These are phyloP conservation scores for Lepilemur septentrionalis DNA, from an alignment of 2,797 vertebrate genomes.

Conservation along the genomic window DNA sequence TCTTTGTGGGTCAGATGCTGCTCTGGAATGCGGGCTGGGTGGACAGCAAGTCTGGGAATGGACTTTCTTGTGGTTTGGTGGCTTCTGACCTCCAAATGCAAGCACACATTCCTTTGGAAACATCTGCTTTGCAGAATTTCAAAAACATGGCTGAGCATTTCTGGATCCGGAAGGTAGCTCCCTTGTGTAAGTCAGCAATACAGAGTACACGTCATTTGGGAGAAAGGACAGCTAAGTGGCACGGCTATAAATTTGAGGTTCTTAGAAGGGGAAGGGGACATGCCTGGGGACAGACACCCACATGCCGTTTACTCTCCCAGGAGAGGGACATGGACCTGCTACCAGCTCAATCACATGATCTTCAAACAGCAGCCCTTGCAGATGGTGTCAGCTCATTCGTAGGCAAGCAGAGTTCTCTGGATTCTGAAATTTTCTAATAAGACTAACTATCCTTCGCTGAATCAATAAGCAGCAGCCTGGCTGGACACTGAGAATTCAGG, in stretches of 20 bases:
- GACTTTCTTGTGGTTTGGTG: conserved; percentile 83
- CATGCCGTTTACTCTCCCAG: not conserved
- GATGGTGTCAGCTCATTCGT: not conserved
- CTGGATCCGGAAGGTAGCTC: not conserved
- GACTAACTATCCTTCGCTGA: not conserved
- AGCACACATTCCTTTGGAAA: conserved; percentile 75
- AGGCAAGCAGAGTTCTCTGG: not conserved
- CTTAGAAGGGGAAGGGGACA: not conserved
- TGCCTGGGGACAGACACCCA: not conserved
- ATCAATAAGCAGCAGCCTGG: not conserved
- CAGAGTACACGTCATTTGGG: rapidly evolving
- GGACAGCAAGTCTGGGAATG: conserved; percentile 81
- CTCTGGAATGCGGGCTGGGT: conserved; percentile 76
- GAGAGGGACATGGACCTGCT: not conserved
- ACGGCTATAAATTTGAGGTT: not conserved
- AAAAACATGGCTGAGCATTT: conserved; percentile 55
- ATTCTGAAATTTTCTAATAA: not conserved
- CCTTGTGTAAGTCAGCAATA: not conserved
- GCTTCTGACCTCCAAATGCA: conserved; percentile 80
- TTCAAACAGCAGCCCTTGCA: not conserved
- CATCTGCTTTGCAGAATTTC: conserved; percentile 75
- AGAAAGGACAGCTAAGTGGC: not conserved
- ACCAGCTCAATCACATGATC: rapidly evolving
- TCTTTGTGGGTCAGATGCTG: conserved; percentile 74
- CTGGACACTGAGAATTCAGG: not conserved